Base-by-base conservation (phyloP, 1,140 invertebrate species). In the Mamestra configurata region DNA sequence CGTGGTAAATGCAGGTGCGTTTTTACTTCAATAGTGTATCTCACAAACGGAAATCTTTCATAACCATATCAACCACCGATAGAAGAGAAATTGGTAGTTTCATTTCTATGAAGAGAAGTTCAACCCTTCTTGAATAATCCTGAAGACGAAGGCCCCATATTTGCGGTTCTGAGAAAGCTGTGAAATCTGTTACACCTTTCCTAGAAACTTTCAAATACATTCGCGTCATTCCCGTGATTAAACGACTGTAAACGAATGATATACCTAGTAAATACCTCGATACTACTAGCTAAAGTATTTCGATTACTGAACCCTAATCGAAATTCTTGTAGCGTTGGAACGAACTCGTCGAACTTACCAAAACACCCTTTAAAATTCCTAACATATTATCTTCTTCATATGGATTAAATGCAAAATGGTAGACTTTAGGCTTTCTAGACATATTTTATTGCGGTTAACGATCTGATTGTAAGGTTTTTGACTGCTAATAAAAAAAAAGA, bases 271-370 rank as follows among this genome's bases (percentile, higher is more conserved):
- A 66, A 66, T 20, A 66, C 40, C 35, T 66, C 61, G 35, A 40
- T 11, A 66, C 18, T 43, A 11, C 10, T 10, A 40, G n/a, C 61
- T 20, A 18, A 66, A 66, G 61, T 40, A 66, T 66, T 66, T 66
- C 61, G 61, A 66, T 66, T 66, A 66, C 35, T 40, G 61, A 66
- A 66, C 35, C n/a, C 61, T 66, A 66, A 66, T 66, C 61, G 61
- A 66, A 66, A 66, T 59, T 40, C 35, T 66, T 66, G 35, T n/a
- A 40, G 35, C 35, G 18, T 4, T 13, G 8, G 31, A 64, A 66
- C 61, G 61, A 66, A 18, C 61, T 66, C 13, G 22, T 66, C 61
- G 35, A 66, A 66, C 31, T 66, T 66, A 66, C 35, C 35, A 22
- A 40, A 40, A 66, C 61, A 66, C 35, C 61, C 61, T 66, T 66